Evolutionary conservation across 2,888 invertebrate species (phyloP), one percentile per base, ranked within the genome.

Genomic region (Sphaeridia pumilis): DNA sequence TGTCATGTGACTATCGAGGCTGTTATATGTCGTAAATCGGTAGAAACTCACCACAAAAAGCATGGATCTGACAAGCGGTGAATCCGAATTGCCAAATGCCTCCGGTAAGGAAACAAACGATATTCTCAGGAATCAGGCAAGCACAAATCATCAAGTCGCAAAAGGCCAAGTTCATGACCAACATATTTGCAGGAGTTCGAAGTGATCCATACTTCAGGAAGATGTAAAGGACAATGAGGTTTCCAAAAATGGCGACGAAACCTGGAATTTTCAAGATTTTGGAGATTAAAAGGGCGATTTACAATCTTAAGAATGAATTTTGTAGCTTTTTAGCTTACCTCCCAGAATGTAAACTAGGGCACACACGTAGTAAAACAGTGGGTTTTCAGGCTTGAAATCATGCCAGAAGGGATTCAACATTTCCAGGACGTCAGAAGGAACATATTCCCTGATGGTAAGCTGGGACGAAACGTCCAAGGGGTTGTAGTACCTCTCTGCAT

Each of bases 71-170:
- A 36, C 57, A 57, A 22, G 54, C 57, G n/a, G 46, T 47, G n/a
- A 55, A 51, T n/a, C 59, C 57, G 47, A 59, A 59, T 22, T 57
- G 59, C 59, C 59, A 59, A 20, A 56, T 50, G 4, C 59, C 59
- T 3, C 59, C 59, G 35, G 49, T 54, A 31, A 59, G 43, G 38
- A 59, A 57, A 42, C 49, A 52, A 14, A 59, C 52, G 24, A 54
- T 51, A 47, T 51, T 52, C 35, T 59, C 55, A 4, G 59, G 59
- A 24, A 59, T 55, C 2, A 59, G 49, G 5, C 74, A 72, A 66
- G 81, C 74, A 88, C 90, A 89, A 83, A 90, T 89, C 60, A 83
- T 76, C 69, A 90, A 86, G 70, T 90, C 89, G 53, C 88, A 88
- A 70, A 93, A 81, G 35, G 92, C 92, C 67, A 93, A 76, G 73